These are phyloP conservation scores for Phaedon cochleariae DNA, from an alignment of 2,888 invertebrate species.

Conservation along the genomic window DNA sequence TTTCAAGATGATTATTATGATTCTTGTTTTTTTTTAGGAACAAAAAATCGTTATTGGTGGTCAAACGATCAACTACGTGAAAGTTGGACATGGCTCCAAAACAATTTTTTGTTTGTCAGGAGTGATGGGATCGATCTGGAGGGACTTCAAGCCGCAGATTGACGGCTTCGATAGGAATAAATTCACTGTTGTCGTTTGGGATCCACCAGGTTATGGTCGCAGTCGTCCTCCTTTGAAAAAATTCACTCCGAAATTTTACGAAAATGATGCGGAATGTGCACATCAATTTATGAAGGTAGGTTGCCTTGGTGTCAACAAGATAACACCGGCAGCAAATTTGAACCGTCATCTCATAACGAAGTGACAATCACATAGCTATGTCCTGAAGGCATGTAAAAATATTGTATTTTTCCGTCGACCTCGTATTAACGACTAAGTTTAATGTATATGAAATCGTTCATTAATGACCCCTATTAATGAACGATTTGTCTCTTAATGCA, in stretches of 20 bases:
- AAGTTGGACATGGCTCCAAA: slow-evolving; percentile 69
- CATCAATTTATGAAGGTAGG: slow-evolving; percentile 75
- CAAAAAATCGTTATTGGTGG: slow-evolving; percentile 70
- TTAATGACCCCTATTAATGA: too few relatives aligned
- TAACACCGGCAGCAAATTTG: too few relatives aligned
- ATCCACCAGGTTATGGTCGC: slow-evolving; percentile 88
- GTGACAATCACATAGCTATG: too few relatives aligned
- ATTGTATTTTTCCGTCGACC: too few relatives aligned
- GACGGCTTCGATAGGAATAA: slow-evolving; percentile 70
- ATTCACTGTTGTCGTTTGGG: slow-evolving; percentile 77
- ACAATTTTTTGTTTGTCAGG: slow-evolving; percentile 80
- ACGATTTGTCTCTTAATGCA: too few relatives aligned
- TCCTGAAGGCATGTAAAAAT: too few relatives aligned
- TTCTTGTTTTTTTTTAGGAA: slow-evolving; percentile 68
- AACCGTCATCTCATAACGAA: too few relatives aligned
- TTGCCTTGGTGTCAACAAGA: too few relatives aligned
- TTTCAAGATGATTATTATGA: too few relatives aligned
- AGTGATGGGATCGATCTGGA: slow-evolving; percentile 81
- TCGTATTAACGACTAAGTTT: too few relatives aligned
- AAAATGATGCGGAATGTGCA: slow-evolving; percentile 78
- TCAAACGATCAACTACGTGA: slow-evolving; percentile 70
- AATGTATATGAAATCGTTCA: too few relatives aligned
- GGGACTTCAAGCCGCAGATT: slow-evolving; percentile 83
- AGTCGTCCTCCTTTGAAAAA: slow-evolving; percentile 80
- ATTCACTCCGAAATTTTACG: slow-evolving; percentile 76